A percentile compares a stretch with the other conserved stretches of the same genome.
Conservation (phyloP, 2,888 invertebrate species). For the Lordiphosa andalusiaca region DNA sequence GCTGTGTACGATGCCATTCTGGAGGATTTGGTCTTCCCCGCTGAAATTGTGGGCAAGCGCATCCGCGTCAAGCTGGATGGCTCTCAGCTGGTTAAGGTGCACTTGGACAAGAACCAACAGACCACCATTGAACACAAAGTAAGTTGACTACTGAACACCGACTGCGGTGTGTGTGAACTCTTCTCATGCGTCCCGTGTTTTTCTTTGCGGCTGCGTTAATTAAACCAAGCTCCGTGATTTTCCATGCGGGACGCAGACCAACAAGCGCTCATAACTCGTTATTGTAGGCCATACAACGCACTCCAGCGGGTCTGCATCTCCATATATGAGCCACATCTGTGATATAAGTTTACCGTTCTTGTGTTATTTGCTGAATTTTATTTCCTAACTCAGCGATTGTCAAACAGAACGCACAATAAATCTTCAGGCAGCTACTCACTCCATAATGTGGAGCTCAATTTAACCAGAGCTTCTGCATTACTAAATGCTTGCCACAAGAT, state of each 20-base stretch:
- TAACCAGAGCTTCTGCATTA: conserved; percentile 25
- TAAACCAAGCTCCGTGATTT: conserved; percentile 66
- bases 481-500: conserved; percentile 24
- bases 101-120: conserved; percentile 98
- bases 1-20: conserved; percentile 98
- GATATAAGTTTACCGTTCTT: conserved; percentile 56
- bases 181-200: conserved; percentile 65
- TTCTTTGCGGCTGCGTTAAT: conserved; percentile 70
- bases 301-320: conserved; percentile 65
- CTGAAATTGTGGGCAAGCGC: conserved; percentile 99
- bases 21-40: conserved; percentile 98
- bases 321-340: conserved; percentile 71
- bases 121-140: conserved; percentile 99
- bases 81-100: conserved; percentile 97
- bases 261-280: conserved; percentile 73
- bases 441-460: conserved; percentile 37
- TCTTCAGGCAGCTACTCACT: conserved; percentile 29
- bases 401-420: conserved; percentile 76
- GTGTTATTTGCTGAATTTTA: conserved; percentile 74
- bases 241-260: conserved; percentile 77
- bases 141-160: conserved; percentile 49
- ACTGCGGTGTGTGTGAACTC: neutral
- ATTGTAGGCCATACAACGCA: conserved; percentile 57
- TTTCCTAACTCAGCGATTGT: conserved; percentile 68
- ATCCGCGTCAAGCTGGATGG: conserved; percentile 98